phyloP scores from a whole-genome alignment of 2,888 invertebrate species.

The Drosophila mulleri region DNA sequence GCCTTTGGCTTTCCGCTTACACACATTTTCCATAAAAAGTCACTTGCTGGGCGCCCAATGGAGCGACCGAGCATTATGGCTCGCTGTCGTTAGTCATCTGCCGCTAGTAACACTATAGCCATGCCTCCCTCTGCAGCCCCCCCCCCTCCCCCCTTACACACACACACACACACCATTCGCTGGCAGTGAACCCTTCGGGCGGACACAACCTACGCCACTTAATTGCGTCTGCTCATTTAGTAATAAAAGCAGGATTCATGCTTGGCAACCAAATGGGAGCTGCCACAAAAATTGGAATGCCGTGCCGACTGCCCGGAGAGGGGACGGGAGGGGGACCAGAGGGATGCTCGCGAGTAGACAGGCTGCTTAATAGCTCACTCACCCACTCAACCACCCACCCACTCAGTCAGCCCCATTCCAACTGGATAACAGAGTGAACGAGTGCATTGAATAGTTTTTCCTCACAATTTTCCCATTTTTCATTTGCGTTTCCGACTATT shows the following conservation, averaged over 20 bases:
- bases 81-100: constrained; percentile 64
- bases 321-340: neutral
- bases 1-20: constrained; percentile 26
- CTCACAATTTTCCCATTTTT: constrained; percentile 13
- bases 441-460: constrained; percentile 35
- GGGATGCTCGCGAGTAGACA: neutral
- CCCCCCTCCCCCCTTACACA: too few relatives aligned
- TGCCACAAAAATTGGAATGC: constrained; percentile 26
- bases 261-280: constrained; percentile 30
- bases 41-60: constrained; percentile 30
- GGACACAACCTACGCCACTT: constrained; percentile 47
- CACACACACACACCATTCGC: too few relatives aligned
- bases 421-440: neutral
- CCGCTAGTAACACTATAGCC: constrained; percentile 2
- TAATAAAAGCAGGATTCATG: constrained; percentile 63
- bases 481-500: constrained; percentile 15
- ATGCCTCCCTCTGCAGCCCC: neutral
- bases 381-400: neutral
- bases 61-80: constrained; percentile 25
- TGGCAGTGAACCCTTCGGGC: constrained; percentile 37
- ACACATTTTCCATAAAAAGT: constrained; percentile 45
- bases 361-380: constrained; percentile 11
- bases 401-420: neutral
- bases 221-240: constrained; percentile 74
- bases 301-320: neutral